Conservation (phyloP, 2,797 vertebrate species). For the Cynodonichthys magdalenae region DNA sequence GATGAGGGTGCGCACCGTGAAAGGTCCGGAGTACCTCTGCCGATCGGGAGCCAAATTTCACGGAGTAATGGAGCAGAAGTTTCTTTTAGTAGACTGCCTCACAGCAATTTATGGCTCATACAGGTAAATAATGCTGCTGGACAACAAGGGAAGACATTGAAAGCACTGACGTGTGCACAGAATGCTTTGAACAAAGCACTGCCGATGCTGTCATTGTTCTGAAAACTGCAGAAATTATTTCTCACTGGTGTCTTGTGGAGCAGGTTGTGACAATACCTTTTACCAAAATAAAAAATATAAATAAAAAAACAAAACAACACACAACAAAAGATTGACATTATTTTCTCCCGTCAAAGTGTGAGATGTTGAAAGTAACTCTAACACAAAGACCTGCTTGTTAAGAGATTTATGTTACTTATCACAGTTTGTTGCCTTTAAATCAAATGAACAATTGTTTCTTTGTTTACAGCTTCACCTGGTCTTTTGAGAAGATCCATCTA, state of each 20-base stretch:
- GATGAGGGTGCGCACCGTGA: conserved; percentile 93
- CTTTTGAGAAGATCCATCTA: conserved; percentile 95
- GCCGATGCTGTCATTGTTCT: conserved; percentile 12
- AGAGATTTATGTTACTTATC: too few species aligned
- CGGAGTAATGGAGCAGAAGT: conserved; percentile 93
- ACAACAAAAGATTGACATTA: too few species aligned
- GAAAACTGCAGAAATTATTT: conserved; percentile 19
- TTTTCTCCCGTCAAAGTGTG: not conserved
- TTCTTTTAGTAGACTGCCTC: conserved; percentile 92
- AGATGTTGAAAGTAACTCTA: not conserved
- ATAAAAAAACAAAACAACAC: not conserved
- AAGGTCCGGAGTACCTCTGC: conserved; percentile 93
- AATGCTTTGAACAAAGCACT: conserved; percentile 13
- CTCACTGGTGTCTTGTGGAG: not conserved
- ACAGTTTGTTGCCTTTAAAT: not conserved
- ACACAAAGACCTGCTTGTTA: not conserved
- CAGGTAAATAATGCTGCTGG: conserved; percentile 83
- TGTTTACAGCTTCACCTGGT: conserved; percentile 91
- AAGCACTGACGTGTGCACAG: conserved; percentile 8
- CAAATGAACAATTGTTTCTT: conserved; percentile 21
- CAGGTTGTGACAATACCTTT: not conserved
- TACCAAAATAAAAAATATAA: not conserved
- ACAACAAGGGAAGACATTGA: not conserved
- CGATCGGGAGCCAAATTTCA: conserved; percentile 94
- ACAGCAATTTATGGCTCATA: conserved; percentile 95